Evolutionary conservation across 2,888 invertebrate genomes (phyloP), one percentile per base, ranked within the genome.

Genomic region (Habrosyne pyritoides): DNA sequence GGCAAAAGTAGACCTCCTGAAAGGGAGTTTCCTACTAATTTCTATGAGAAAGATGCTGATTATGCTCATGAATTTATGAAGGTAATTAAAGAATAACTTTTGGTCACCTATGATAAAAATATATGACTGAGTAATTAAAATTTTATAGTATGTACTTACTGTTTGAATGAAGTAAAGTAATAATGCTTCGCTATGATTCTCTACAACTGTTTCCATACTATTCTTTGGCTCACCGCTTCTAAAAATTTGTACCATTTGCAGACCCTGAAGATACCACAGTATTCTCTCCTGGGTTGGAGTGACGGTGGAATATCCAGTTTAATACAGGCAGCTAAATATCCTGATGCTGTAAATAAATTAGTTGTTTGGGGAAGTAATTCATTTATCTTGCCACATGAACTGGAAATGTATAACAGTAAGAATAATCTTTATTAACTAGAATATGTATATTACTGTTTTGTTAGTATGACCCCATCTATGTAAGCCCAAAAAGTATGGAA

Each of bases 251-350:
- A 68, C 5, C 54, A 57, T 58, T 21, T 28, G 10, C 69, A 95
- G 94, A 87, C 89, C 48, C 78, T 98, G 8, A 94, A 95, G 1
- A 91, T 95, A 47, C 77, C 93, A 0, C 94, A 94, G 66, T 97
- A 95, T 83, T 97, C 97, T 0, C 72, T 98, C 10, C 75, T 98
- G 56, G 98, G 98, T 0, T 98, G 98, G 97, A 97, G 97, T 85
- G 97, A 97, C 86, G 98, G 98, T 24, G 98, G 97, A 1, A 96
- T 95, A 47, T 94, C 96, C 0, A 95, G 95, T 14, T 84, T 98
- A 63, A 95, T 98, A 28, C 77, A 97, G n/a, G 96, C 97, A 4
- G 95, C 95, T 1, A 94, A 94, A 57, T 93, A 95, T 83, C 94
- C 96, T 0, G 88, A 94, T 0, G 84, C 85, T 10, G 92, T 98